Base-by-base conservation (phyloP, 2,888 invertebrate species). In the Lymantria monacha region DNA sequence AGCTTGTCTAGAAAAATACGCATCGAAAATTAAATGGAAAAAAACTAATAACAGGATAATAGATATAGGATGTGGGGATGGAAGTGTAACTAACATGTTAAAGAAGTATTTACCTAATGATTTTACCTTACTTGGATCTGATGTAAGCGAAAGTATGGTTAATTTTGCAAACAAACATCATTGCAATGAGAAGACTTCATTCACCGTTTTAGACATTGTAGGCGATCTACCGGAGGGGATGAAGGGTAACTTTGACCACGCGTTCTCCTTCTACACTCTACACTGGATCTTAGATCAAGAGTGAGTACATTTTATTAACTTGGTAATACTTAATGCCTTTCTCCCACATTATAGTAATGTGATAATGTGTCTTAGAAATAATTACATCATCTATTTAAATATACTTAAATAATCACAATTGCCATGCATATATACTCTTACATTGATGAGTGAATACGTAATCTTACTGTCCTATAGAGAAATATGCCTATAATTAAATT, bases 21-120 rank as follows among this genome's bases (percentile, higher is more conserved):
- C 92, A 9, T 77, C 85, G 10, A 79, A 87, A 60, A 80, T 95
- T 40, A 85, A 91, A 51, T 94, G 93, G 94, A 86, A 87, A 49
- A 63, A 76, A 7, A 84, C 86, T 50, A 53, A 44, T 11, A 78
- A 81, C 43, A 77, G 79, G 9, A 76, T 94, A 13, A 65, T 95
- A 54, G 96, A 96, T 68, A 91, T 96, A 31, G 96, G 96, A 0
- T 95, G 94, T 54, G 96, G 96, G 0, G 94, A 95, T 42, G 95
- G 95, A 0, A 93, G 93, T 69, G 94, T 95, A 22, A 92, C 94
- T n/a, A 83, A 93, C 33, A 70, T 79, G 59, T 80, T 96, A 52
- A 82, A 94, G 55, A 94, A 94, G 0, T 83, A 92, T 53, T 68
- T 96, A 40, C 94, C 95, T 0, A 67, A 76, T 9, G 83, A 87